Evolutionary conservation across 2,888 invertebrate genomes (phyloP).

Genomic region (Galeopsomyia nigrocyanea): DNA sequence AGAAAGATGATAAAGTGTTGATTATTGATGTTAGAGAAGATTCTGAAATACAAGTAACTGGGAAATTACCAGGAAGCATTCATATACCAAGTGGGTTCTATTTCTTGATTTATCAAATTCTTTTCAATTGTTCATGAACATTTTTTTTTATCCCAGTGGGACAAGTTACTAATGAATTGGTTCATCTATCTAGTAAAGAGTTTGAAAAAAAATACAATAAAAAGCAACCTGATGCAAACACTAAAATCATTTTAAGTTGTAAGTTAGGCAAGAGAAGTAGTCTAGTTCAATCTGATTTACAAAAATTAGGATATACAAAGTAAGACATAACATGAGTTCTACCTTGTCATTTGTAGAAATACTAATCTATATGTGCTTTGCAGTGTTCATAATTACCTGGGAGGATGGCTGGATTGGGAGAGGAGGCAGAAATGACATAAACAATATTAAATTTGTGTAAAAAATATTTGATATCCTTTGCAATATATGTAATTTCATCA

Average conservation of each 20-base stretch:
- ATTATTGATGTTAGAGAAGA: constrained; percentile 86
- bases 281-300: constrained; percentile 74
- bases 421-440: constrained; percentile 53
- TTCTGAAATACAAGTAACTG: constrained; percentile 78
- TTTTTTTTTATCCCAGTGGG: constrained; percentile 70
- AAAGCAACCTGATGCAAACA: constrained; percentile 73
- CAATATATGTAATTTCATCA: constrained; percentile 6
- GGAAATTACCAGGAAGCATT: constrained; percentile 80
- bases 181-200: constrained; percentile 69
- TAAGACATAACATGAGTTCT: constrained; percentile 59
- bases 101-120: not conserved
- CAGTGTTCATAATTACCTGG: constrained; percentile 73
- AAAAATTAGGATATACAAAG: constrained; percentile 75
- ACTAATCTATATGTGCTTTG: constrained; percentile 55
- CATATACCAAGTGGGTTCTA: constrained; percentile 79
- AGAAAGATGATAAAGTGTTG: constrained; percentile 70
- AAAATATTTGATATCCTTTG: not conserved
- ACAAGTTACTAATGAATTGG: constrained; percentile 69
- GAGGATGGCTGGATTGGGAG: constrained; percentile 76
- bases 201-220: constrained; percentile 74
- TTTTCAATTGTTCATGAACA: not conserved
- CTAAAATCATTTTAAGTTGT: constrained; percentile 79
- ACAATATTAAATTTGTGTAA: not conserved
- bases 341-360: constrained; percentile 30
- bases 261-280: constrained; percentile 77